A percentile compares a stretch with the other conserved stretches of the same genome.
phyloP scores from a whole-genome alignment of 1,140 invertebrate genomes.

The Cecropterus lyciades region DNA sequence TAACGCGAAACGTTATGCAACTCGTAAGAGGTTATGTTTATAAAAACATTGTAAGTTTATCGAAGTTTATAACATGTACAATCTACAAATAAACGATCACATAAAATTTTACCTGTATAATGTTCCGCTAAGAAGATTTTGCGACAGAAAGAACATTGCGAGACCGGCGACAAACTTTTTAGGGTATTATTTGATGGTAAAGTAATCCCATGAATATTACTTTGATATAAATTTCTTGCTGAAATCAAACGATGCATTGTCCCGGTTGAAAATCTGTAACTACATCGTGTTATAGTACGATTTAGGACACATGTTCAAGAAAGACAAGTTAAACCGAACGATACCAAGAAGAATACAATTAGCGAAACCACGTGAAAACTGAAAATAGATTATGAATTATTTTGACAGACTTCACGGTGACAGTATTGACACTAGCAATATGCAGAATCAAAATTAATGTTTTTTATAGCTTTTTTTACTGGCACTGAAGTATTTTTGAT shows the following conservation, averaged over 20 bases:
- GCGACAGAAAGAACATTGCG: constrained; percentile 76
- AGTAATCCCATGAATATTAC: constrained; percentile 58
- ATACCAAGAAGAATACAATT: neutral
- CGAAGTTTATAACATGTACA: neutral
- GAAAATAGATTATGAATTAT: neutral
- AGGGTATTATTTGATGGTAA: constrained; percentile 51
- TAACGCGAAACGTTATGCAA: constrained; percentile 70
- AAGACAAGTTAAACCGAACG: neutral
- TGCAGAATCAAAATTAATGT: no score
- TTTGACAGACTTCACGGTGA: no score
- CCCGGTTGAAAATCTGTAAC: constrained; percentile 42
- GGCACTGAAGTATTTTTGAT: no score
- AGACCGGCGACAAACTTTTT: constrained; percentile 51
- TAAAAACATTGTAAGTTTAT: constrained; percentile 26
- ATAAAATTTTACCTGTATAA: constrained; percentile 54
- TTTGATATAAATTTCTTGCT: constrained; percentile 69
- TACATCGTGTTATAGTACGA: constrained; percentile 40
- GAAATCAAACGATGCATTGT: constrained; percentile 73
- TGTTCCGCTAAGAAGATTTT: constrained; percentile 62
- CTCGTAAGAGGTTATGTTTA: constrained; percentile 62
- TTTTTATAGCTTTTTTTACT: no score
- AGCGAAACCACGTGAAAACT: constrained; percentile 73
- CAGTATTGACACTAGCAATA: no score
- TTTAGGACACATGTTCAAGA: constrained; percentile 47
- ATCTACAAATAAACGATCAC: neutral